These are phyloP conservation scores for Schizaphis graminum DNA, from an alignment of 2,888 invertebrate species.

Conservation along the genomic window DNA sequence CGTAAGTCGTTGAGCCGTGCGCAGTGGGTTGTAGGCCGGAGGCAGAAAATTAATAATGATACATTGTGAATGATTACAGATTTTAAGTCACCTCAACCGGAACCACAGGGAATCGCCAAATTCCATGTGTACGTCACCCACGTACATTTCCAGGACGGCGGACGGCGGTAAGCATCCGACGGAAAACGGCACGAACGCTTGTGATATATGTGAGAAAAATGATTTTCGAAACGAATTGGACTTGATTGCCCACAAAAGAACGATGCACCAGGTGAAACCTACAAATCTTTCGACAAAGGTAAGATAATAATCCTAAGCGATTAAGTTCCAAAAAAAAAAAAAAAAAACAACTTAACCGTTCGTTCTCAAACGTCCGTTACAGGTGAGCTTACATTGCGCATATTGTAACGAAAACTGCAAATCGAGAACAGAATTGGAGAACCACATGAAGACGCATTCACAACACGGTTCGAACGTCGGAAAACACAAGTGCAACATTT, in stretches of 20 bases:
- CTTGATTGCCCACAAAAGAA: conserved; percentile 77
- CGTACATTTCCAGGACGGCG: conserved; percentile 4
- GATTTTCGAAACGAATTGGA: conserved; percentile 79
- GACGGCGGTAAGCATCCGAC: conserved; percentile 1
- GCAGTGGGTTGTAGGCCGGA: neutral
- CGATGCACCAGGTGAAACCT: conserved; percentile 73
- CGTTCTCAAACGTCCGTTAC: neutral
- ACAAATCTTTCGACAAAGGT: conserved; percentile 42
- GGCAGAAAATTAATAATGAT: neutral
- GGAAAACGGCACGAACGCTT: conserved; percentile 67
- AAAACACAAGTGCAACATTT: conserved; percentile 94
- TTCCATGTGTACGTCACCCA: conserved; percentile 36
- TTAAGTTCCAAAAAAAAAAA: neutral
- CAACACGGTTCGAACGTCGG: conserved; percentile 68
- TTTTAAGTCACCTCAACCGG: conserved; percentile 64
- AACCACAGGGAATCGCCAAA: conserved; percentile 69
- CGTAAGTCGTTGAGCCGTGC: conserved; percentile 66
- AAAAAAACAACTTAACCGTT: neutral
- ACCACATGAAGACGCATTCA: conserved; percentile 85
- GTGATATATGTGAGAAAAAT: conserved; percentile 84
- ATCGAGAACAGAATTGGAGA: conserved; percentile 87
- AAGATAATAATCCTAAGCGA: neutral
- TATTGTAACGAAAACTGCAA: conserved; percentile 93
- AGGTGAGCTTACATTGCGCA: conserved; percentile 86
- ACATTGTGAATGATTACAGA: conserved; percentile 67